Evolutionary conservation across 2,888 invertebrate genomes (phyloP).

Genomic region (Odontocerum albicorne): DNA sequence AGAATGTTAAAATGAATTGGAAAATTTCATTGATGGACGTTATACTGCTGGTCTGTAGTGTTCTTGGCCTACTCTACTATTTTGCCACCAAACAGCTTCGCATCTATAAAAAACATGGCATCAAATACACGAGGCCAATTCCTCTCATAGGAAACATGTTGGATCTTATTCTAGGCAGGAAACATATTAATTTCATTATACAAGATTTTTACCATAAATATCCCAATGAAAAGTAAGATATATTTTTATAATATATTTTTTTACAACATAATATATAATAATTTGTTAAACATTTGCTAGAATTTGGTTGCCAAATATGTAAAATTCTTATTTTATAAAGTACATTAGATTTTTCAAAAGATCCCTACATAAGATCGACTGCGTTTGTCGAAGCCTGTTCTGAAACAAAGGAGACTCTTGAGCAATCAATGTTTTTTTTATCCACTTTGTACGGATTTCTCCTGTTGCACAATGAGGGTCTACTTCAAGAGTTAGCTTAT

Average conservation of each 20-base stretch:
- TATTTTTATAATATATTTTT: background rate
- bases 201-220: conserved; percentile 6
- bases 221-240: conserved; percentile 13
- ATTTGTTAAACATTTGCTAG: no score
- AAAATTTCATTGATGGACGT: no score
- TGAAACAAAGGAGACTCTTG: no score
- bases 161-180: background rate
- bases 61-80: conserved; percentile 1
- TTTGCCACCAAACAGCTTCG: background rate
- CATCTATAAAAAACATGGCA: conserved; percentile 7
- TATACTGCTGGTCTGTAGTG: background rate
- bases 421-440: no score
- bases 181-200: conserved; percentile 5
- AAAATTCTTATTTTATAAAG: no score
- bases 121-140: conserved; percentile 1
- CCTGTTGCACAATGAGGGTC: no score
- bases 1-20: background rate
- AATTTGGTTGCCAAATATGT: no score
- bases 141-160: conserved; percentile 2
- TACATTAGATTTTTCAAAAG: no score
- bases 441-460: no score
- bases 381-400: no score
- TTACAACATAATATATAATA: background rate
- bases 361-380: no score
- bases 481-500: no score